A percentile compares a stretch with the other conserved stretches of the same genome.
These are phyloP conservation scores for Chaetodon auriga DNA, from an alignment of 2,113 vertebrate species.

Conservation along the genomic window DNA sequence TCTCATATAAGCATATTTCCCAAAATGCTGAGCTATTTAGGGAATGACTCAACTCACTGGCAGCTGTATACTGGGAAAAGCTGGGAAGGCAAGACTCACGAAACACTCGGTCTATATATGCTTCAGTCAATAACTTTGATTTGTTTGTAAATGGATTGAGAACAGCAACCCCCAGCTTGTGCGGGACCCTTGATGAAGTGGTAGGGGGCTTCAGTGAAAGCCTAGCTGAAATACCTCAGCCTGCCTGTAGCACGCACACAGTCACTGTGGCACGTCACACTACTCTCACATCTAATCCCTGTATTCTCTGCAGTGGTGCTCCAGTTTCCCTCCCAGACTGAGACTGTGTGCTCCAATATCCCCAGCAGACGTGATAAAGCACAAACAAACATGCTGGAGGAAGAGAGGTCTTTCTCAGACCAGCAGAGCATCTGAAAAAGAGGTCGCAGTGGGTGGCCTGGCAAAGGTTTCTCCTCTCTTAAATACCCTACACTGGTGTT, in stretches of 20 bases:
- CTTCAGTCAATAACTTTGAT: conserved; percentile 44
- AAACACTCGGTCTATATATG: background rate
- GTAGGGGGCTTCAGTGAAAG: conserved; percentile 29
- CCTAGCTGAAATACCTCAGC: conserved; percentile 3
- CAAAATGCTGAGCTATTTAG: background rate
- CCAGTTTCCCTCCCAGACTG: conserved; percentile 57
- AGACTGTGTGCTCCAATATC: conserved; percentile 45
- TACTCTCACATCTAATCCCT: conserved; percentile 64
- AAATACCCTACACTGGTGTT: background rate
- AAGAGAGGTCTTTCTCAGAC: conserved; percentile 21
- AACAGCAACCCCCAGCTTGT: conserved; percentile 1
- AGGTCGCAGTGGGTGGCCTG: conserved; percentile 5
- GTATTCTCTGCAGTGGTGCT: conserved; percentile 71
- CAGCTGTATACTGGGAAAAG: background rate
- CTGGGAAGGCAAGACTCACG: background rate
- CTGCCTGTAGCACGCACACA: conserved; percentile 21
- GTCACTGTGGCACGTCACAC: conserved; percentile 41
- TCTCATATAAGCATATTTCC: background rate
- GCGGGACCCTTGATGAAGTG: background rate
- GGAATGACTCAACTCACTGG: background rate
- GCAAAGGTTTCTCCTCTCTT: conserved; percentile 2
- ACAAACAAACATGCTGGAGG: conserved; percentile 37
- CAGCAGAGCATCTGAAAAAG: conserved; percentile 2
- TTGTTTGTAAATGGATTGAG: conserved; percentile 16
- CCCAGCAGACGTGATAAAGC: conserved; percentile 42